phyloP scores from a whole-genome alignment of 2,113 vertebrate genomes.

The Megaceryle maxima region DNA sequence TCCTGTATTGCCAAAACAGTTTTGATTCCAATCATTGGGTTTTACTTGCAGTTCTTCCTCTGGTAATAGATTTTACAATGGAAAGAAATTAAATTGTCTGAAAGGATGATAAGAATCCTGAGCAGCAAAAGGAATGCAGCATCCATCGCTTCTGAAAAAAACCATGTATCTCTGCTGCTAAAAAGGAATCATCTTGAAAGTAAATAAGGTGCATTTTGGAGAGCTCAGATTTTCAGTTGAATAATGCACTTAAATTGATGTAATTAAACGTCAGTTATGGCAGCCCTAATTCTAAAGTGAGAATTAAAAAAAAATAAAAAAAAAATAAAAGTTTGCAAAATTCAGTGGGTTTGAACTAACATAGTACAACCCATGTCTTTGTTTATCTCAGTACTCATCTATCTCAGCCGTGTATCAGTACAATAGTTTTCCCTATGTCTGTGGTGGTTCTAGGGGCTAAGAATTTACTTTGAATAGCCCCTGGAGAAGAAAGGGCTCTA shows the following conservation, averaged over 20 bases:
- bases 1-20: background rate
- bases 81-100: conserved; percentile 33
- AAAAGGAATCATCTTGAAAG: background rate
- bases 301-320: no score
- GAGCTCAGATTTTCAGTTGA: background rate
- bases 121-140: conserved; percentile 9
- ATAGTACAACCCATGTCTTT: background rate
- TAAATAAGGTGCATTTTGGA: background rate
- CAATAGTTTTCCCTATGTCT: background rate
- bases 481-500: background rate
- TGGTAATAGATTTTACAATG: conserved; percentile 31
- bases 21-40: background rate
- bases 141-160: conserved; percentile 30
- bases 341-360: background rate
- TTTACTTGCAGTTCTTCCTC: background rate
- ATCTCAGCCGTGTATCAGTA: background rate
- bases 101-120: conserved; percentile 11
- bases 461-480: background rate
- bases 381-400: background rate
- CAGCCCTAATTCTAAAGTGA: background rate
- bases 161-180: background rate
- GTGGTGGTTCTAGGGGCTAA: background rate
- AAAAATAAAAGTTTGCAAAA: background rate
- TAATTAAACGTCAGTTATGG: background rate
- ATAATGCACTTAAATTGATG: background rate